Evolutionary conservation across 2,113 vertebrate species (phyloP), one percentile per base, ranked within the genome.

Genomic region (Lanius ludovicianus): DNA sequence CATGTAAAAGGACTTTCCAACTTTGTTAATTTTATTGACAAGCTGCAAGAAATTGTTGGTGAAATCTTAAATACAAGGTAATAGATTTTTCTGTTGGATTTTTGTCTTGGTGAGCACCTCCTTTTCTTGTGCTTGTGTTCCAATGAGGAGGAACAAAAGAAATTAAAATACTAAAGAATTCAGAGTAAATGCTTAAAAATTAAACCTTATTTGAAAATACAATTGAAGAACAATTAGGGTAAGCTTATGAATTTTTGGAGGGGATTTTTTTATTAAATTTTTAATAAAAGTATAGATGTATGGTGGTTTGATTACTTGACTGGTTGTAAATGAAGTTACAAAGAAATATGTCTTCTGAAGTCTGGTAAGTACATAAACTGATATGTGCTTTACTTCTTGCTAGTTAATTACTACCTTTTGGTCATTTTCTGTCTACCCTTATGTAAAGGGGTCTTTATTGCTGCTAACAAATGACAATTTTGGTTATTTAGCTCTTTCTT

Each of bases 11-110:
- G 99, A 35, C 97, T 99, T 87, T 98, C 98, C 22, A 97, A 97
- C 78, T 99, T 99, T 39, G 98, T 99, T 95, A 97, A 98, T 95
- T 99, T 99, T 95, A 95, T 98, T 39, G 99, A 99, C 97, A 98
- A 98, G 92, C 96, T 99, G 91, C 98, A 99, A 80, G 99, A 99
- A 96, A 98, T 99, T 68, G 87, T 99, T 80, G 99, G 99, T 93
- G 99, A 99, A 96, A 95, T 94, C 79, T 88, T 97, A n/a, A 97
- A 99, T 97, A 98, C 99, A 96, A 99, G 99, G 99, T 99, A 99
- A 96, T 71, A 39, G 39, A 70, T 35, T 80, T 80, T 93, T 84
- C 23, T 55, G 10, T 70, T 65, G 11, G 9, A 1, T 80, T 79
- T 84, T 86, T 73, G 33, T 60, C 18, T 47, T 17, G 3, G 28